Evolutionary conservation across 2,113 vertebrate genomes (phyloP), one percentile per base, ranked within the genome.

Genomic region (Amphilophus citrinellus): DNA sequence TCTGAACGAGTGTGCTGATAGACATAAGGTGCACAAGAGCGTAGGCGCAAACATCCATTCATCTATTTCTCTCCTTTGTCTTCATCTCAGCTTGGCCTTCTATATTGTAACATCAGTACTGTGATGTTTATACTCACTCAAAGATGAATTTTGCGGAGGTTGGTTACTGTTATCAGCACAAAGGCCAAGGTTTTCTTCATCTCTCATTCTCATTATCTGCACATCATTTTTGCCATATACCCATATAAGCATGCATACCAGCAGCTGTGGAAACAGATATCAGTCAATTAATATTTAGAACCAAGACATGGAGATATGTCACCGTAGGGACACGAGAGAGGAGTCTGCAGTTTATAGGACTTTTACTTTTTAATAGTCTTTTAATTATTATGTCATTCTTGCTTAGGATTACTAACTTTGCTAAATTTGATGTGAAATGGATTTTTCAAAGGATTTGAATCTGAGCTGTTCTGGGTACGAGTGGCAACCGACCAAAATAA

Each of bases 391-490:
- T 17, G 44, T 30, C 30, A 30, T 20, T 63, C 44, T 47, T 58
- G n/a, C 37, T 65, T 56, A 5, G 7, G n/a, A 62, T 75, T 6
- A n/a, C 3, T 20, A 47, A 32, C 11, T 57, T 61, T 66, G n/a
- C 35, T 9, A 4, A 22, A 27, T 18, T 32, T 47, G 20, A 50
- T 60, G 39, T 63, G 22, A 9, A 39, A 30, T 35, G 13, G 60
- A 30, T 10, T 53, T 20, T 60, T 32, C 65, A 27, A 53, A 56
- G 17, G 11, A 75, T 62, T 66, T 35, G 84, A 85, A 75, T 92
- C 80, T 35, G 39, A 61, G 82, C 66, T 73, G 47, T 73, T 73
- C 47, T n/a, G 7, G 14, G 27, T 35, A 73, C 0, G 15, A 32
- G 53, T 50, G 32, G 42, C 68, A 37, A 9, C 11, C 6, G 1